Conservation (phyloP, 2,888 invertebrate genomes). For the Dasypolia templi region DNA sequence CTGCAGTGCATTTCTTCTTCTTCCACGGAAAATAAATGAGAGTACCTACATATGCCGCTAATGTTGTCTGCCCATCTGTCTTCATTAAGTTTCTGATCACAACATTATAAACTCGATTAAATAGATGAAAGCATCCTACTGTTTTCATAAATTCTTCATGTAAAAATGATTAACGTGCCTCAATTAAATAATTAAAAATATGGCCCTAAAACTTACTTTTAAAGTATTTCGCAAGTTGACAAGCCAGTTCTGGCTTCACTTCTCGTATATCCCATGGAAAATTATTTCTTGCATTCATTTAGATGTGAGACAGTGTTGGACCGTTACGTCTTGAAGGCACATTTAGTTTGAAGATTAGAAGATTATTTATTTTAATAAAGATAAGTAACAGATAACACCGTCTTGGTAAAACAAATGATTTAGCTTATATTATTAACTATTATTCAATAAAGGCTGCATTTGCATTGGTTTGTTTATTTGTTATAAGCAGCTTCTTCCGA, state of each 20-base stretch:
- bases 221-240: slow-evolving; percentile 39
- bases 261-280: slow-evolving; percentile 44
- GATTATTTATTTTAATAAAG: not conserved
- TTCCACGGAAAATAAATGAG: too few relatives aligned
- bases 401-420: not conserved
- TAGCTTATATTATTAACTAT: not conserved
- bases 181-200: not conserved
- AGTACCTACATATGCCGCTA: not conserved
- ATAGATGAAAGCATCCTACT: not conserved
- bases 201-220: slow-evolving; percentile 37
- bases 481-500: not conserved
- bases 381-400: slow-evolving; percentile 10
- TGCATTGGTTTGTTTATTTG: not conserved
- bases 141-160: not conserved
- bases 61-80: slow-evolving; percentile 50
- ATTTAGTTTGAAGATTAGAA: not conserved
- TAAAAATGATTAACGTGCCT: not conserved
- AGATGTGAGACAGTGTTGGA: not conserved
- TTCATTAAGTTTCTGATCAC: slow-evolving; percentile 35
- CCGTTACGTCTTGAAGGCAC: not conserved
- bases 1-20: too few relatives aligned
- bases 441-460: not conserved
- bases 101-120: not conserved
- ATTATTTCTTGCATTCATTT: slow-evolving; percentile 25
- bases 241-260: slow-evolving; percentile 25